Percentiles rank a stretch among this genome's conserved stretches.
These are phyloP conservation scores for Cyclophora punctaria DNA, from an alignment of 2,888 invertebrate genomes.

Conservation along the genomic window DNA sequence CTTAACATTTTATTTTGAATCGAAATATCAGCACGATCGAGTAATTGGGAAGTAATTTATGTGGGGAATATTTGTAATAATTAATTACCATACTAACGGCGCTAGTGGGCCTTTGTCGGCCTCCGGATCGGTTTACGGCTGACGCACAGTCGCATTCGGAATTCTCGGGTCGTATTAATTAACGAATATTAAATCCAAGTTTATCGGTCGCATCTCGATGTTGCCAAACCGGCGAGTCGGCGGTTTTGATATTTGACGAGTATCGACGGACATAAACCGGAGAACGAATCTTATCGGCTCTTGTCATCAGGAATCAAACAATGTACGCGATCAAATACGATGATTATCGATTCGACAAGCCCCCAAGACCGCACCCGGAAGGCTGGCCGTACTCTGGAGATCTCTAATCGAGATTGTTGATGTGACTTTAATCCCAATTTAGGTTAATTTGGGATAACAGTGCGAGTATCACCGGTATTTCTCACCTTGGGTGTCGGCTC, in stretches of 20 bases:
- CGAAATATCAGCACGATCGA: constrained; percentile 28
- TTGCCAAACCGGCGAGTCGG: constrained; percentile 69
- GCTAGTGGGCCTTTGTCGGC: constrained; percentile 70
- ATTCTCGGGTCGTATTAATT: constrained; percentile 71
- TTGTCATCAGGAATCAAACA: constrained; percentile 69
- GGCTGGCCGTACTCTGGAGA: constrained; percentile 22
- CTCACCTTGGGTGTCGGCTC: constrained; percentile 63
- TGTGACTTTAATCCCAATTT: constrained; percentile 43
- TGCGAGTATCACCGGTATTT: constrained; percentile 54
- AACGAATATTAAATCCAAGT: constrained; percentile 73
- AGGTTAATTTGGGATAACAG: constrained; percentile 47
- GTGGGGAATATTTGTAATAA: constrained; percentile 64
- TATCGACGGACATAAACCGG: constrained; percentile 47
- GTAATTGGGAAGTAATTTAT: constrained; percentile 60
- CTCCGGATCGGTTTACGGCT: constrained; percentile 57
- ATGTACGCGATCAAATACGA: constrained; percentile 65
- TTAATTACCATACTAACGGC: constrained; percentile 71
- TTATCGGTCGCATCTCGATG: constrained; percentile 69
- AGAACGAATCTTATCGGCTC: constrained; percentile 55
- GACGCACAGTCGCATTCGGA: constrained; percentile 67
- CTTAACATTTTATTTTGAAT: constrained; percentile 11
- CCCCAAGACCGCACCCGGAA: constrained; percentile 34
- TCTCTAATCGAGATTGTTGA: constrained; percentile 31
- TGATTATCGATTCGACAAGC: constrained; percentile 50
- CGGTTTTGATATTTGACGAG: constrained; percentile 53